Conservation (phyloP, 2,888 invertebrate species). For the Drosophila mettleri region DNA sequence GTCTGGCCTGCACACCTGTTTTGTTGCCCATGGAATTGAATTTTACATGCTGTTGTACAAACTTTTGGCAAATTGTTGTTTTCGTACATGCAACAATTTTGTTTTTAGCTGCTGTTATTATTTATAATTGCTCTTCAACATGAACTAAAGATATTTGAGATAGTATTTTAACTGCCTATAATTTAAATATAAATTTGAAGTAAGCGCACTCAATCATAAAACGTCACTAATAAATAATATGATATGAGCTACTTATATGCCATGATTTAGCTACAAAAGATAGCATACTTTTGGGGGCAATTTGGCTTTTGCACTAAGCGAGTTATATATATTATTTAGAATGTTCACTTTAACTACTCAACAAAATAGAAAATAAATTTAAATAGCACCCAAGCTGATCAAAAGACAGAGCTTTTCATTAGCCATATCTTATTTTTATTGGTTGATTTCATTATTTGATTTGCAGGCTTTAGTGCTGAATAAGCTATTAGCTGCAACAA, state of each 20-base stretch:
- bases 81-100: not conserved
- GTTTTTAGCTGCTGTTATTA: not conserved
- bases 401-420: not conserved
- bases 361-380: not conserved
- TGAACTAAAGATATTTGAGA: not conserved
- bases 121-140: not conserved
- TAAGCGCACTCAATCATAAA: too few relatives aligned
- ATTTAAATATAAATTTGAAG: not conserved
- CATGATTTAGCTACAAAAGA: too few relatives aligned
- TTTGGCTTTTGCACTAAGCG: too few relatives aligned
- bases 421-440: not conserved
- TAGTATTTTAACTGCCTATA: not conserved
- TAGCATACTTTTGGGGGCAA: not conserved
- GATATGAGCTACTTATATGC: too few relatives aligned
- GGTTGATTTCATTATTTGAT: conserved; percentile 36
- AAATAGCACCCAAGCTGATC: not conserved
- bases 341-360: too few relatives aligned
- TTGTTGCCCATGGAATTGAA: conserved; percentile 22
- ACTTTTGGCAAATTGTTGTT: conserved; percentile 10
- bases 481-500: conserved; percentile 10
- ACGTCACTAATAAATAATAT: too few relatives aligned
- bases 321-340: too few relatives aligned
- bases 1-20: not conserved
- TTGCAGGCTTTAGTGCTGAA: conserved; percentile 12
- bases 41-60: conserved; percentile 11